Percentiles rank a stretch among this genome's conserved stretches.
Evolutionary conservation across 2,888 invertebrate genomes (phyloP).

Genomic region (Clitarchus hookeri): DNA sequence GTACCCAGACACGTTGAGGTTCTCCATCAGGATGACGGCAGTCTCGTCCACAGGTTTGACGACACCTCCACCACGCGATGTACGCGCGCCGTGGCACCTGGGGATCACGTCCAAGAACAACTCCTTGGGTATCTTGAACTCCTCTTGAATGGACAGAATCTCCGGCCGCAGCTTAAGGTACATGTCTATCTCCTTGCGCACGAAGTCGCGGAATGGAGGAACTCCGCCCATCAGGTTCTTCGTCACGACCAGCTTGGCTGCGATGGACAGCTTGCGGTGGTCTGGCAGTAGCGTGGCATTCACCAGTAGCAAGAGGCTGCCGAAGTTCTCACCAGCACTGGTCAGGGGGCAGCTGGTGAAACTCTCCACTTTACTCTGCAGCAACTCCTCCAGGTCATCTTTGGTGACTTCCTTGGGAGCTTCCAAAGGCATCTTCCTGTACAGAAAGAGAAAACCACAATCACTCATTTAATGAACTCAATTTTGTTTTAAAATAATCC

Average conservation of each 20-base stretch:
- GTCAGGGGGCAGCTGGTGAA: neutral
- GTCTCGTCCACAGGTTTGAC: neutral
- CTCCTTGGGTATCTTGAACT: neutral
- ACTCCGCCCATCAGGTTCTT: neutral
- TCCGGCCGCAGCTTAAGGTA: neutral
- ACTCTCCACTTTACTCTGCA: constrained; percentile 12
- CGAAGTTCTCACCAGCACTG: neutral
- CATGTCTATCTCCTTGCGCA: constrained; percentile 19
- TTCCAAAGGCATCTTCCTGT: neutral
- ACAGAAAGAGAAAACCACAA: neutral
- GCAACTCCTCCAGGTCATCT: constrained; percentile 15
- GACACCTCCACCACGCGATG: neutral
- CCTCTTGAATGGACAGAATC: neutral
- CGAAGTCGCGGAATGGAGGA: neutral
- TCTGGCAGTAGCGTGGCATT: neutral
- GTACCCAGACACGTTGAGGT: neutral
- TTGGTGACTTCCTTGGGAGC: neutral
- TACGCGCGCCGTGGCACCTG: constrained; percentile 15
- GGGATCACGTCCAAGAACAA: neutral
- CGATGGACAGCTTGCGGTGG: constrained; percentile 1
- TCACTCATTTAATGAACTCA: no score
- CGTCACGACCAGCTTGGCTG: constrained; percentile 15
- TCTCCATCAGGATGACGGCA: neutral
- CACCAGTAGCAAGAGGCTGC: neutral
- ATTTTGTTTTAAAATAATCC: no score